Conservation (phyloP, 2,888 invertebrate genomes). For the Conistra vaccinii region DNA sequence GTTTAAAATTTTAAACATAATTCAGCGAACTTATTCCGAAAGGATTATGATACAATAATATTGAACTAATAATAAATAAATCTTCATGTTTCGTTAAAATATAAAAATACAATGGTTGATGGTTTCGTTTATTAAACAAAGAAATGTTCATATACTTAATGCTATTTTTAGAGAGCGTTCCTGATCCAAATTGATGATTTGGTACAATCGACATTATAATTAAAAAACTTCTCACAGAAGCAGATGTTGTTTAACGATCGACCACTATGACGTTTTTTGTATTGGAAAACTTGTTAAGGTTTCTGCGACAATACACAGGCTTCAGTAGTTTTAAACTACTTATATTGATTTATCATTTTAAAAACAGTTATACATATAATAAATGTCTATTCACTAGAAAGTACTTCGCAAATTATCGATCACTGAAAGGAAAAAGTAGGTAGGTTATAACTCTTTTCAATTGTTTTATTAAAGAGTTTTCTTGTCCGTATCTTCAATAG, state of each 20-base stretch:
- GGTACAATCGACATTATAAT: no score
- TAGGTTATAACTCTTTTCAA: no score
- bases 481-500: constrained; percentile 2
- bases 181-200: not conserved
- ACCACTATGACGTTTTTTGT: not conserved
- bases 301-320: not conserved
- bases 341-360: not conserved
- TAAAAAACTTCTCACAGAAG: not conserved
- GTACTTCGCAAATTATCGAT: not conserved
- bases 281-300: not conserved
- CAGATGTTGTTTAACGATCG: not conserved
- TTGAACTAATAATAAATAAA: no score
- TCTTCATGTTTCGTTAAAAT: not conserved
- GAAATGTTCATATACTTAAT: not conserved
- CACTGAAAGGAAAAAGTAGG: not conserved
- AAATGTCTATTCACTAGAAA: not conserved
- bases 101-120: not conserved
- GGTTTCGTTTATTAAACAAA: not conserved
- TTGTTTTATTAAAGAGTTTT: constrained; percentile 1
- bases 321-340: not conserved
- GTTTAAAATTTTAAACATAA: no score
- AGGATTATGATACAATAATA: no score
- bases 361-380: not conserved
- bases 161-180: not conserved
- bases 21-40: not conserved